phyloP scores from a whole-genome alignment of 2,888 invertebrate species.

The Pyrgus malvae region DNA sequence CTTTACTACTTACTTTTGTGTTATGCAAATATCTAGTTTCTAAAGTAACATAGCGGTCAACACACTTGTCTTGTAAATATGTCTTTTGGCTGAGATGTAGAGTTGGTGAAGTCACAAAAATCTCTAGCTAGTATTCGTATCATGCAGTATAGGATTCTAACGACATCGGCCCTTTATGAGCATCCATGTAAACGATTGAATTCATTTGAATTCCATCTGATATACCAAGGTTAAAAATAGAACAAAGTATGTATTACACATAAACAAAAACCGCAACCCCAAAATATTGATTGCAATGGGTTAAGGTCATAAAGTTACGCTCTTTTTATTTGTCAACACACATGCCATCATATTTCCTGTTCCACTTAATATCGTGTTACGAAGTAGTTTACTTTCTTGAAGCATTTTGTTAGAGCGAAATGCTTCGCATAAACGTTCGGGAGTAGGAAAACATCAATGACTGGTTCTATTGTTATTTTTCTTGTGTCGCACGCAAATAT shows the following conservation, averaged over 20 bases:
- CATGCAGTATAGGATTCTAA: no score
- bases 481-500: conserved; percentile 42
- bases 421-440: conserved; percentile 11
- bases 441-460: conserved; percentile 9
- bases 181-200: no score
- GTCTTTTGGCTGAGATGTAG: no score
- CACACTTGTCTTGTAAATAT: no score
- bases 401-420: conserved; percentile 27
- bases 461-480: conserved; percentile 40
- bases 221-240: conserved; percentile 11
- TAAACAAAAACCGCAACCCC: conserved; percentile 10
- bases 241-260: neutral
- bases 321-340: conserved; percentile 59
- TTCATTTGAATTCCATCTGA: no score
- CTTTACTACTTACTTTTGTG: no score
- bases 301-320: conserved; percentile 43
- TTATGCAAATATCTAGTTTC: no score
- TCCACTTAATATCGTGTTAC: conserved; percentile 59
- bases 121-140: no score
- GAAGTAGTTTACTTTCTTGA: conserved; percentile 50
- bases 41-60: no score
- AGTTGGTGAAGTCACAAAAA: no score
- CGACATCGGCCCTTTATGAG: no score
- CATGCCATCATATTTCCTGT: conserved; percentile 57
- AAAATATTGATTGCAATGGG: conserved; percentile 41